Evolutionary conservation across 2,888 invertebrate genomes (phyloP), one percentile per base, ranked within the genome.

Genomic region (Nebria brevicollis): DNA sequence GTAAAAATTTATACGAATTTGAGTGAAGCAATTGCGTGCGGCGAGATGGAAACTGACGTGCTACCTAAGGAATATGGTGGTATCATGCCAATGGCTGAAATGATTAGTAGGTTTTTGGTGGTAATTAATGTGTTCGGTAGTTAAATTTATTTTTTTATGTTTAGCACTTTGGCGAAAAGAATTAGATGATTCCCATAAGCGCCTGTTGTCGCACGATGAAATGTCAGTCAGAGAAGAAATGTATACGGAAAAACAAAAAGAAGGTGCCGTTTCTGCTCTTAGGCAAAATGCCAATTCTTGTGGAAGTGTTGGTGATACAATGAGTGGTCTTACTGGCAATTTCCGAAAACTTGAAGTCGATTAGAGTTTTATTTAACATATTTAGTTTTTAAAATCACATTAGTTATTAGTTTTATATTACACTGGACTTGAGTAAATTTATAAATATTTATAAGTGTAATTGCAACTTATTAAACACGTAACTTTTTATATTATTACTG

Each of bases 31-130:
- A 83, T 90, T 73, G 89, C 88, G n/a, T 83, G 85, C 76, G 88
- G 87, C 26, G 82, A 86, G 76, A 84, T 90, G 70, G 89, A 90
- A 82, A 83, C 76, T 66, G 89, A 90, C 66, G 90, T 92, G 1
- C 88, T 96, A 77, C 96, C 96, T 0, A 93, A 94, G 85, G 96
- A 96, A 86, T 96, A 96, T 85, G 96, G 96, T 4, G 96, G 96
- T 8, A 91, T 90, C n/a, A 93, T 95, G 89, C 95, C 95, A 0
- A 94, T 96, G 94, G 91, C 92, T 74, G 93, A 95, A 86, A 95
- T 96, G 95, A 95, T 96, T 83, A 93, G 95, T 95, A 87, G 91
- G 87, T 84, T 77, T 54, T 54, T 54, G 54, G 54, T 54, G 54
- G 54, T 8, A 54, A 54, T 8, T 0, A 42, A 66, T 70, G 25